These are phyloP conservation scores for Aphelenchoides fujianensis DNA, from an alignment of 1,140 invertebrate species.

Conservation along the genomic window DNA sequence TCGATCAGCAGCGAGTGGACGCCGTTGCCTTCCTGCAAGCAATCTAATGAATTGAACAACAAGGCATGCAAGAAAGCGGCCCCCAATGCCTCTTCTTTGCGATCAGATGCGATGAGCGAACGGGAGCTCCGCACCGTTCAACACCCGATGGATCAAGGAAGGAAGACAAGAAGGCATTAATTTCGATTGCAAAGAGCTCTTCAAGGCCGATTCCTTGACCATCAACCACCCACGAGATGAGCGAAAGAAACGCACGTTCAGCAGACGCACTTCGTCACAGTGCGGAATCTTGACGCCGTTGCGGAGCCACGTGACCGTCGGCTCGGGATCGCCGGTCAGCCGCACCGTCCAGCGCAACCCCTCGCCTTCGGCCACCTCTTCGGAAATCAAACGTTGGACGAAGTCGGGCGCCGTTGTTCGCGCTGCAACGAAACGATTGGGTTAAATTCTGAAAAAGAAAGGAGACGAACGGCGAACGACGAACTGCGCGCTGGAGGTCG, in stretches of 20 bases:
- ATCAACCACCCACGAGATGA: too few species aligned
- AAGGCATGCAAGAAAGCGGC: too few species aligned
- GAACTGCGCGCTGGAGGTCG: slow-evolving; percentile 64
- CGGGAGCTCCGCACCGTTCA: too few species aligned
- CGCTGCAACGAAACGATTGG: slow-evolving; percentile 58
- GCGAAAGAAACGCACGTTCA: slow-evolving; percentile 52
- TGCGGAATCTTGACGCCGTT: slow-evolving; percentile 65
- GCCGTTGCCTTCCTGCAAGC: too few species aligned
- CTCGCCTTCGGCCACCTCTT: slow-evolving; percentile 63
- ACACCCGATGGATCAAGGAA: too few species aligned
- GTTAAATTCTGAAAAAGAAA: too few species aligned
- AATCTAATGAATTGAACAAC: too few species aligned
- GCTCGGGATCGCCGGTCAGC: slow-evolving; percentile 64
- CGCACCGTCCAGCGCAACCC: slow-evolving; percentile 64
- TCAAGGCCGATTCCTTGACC: slow-evolving; percentile 41
- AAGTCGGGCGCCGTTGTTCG: slow-evolving; percentile 65
- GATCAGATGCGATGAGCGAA: too few species aligned
- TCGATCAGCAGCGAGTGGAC: slow-evolving; percentile 52
- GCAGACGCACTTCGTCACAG: slow-evolving; percentile 62
- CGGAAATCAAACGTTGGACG: slow-evolving; percentile 63
- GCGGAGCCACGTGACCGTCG: slow-evolving; percentile 65
- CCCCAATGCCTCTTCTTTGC: too few species aligned
- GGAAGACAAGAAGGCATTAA: too few species aligned
- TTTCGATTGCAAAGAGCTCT: too few species aligned
- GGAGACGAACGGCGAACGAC: slow-evolving; percentile 59